Evolutionary conservation across 2,113 vertebrate species (phyloP).

Genomic region (Zapornia atra): DNA sequence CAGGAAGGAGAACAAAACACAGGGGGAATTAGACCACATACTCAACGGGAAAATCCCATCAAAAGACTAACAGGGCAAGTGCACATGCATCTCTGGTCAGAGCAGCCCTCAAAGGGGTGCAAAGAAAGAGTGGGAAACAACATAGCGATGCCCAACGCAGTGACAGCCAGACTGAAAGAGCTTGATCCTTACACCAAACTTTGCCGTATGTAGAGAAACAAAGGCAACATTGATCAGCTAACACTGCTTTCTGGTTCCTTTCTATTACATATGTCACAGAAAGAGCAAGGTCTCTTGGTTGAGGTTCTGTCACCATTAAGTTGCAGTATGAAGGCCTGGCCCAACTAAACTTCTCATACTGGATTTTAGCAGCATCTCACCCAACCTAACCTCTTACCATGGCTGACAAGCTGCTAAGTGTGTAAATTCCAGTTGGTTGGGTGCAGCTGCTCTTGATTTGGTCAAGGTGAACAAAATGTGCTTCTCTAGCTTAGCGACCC

Average conservation of each 20-base stretch:
- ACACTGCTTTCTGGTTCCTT: neutral
- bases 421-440: neutral
- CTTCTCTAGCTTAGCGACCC: neutral
- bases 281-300: neutral
- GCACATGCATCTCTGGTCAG: neutral
- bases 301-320: neutral
- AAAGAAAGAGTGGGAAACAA: neutral
- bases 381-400: neutral
- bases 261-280: neutral
- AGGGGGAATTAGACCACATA: neutral
- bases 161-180: neutral
- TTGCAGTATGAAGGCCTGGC: neutral
- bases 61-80: neutral
- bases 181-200: neutral
- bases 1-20: neutral
- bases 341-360: neutral
- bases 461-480: neutral
- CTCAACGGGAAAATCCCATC: accelerated
- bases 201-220: neutral
- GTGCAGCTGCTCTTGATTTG: neutral
- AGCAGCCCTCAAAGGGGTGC: neutral
- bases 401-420: neutral
- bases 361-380: neutral
- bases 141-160: neutral
- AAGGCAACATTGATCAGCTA: neutral